Evolutionary conservation across 2,797 vertebrate genomes (phyloP).

Genomic region (Aplochiton taeniatus): DNA sequence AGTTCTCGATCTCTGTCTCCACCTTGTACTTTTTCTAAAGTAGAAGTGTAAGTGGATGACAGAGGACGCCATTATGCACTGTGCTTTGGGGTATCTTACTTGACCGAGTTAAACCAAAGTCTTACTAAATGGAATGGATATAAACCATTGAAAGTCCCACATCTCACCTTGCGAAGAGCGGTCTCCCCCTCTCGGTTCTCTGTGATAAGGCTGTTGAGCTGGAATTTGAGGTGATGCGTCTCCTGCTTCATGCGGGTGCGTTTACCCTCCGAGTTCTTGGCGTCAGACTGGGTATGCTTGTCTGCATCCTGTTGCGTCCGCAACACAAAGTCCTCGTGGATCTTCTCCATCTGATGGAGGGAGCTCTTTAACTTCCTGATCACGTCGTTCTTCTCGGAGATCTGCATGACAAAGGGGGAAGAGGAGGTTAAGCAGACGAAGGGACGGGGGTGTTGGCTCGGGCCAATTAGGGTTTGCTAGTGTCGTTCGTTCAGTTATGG

Average conservation of each 20-base stretch:
- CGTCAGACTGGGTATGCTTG: conserved; percentile 64
- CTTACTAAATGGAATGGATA: not conserved
- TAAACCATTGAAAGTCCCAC: too few relatives aligned
- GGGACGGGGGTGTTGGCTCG: too few relatives aligned
- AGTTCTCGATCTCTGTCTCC: conserved; percentile 80
- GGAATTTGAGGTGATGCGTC: conserved; percentile 54
- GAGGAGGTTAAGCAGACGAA: not conserved
- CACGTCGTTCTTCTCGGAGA: conserved; percentile 65
- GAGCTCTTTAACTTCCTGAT: conserved; percentile 71
- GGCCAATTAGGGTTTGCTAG: too few relatives aligned
- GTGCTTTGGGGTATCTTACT: too few relatives aligned
- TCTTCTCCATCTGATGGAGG: conserved; percentile 62
- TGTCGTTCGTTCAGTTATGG: too few relatives aligned
- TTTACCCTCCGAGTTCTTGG: conserved; percentile 58
- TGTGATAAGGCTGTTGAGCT: conserved; percentile 61
- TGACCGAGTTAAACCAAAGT: not conserved
- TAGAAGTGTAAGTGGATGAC: conserved; percentile 27
- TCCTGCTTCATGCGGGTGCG: conserved; percentile 70
- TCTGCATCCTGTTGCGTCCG: conserved; percentile 57
- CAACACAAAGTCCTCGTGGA: conserved; percentile 53
- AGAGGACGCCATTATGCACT: not conserved
- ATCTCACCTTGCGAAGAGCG: conserved; percentile 76
- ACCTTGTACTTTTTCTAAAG: conserved; percentile 81
- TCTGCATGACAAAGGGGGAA: conserved; percentile 59
- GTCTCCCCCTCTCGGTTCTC: conserved; percentile 75